Evolutionary conservation across 92 coral and sea anemone genomes (phyloP), one percentile per base, ranked within the genome.

Genomic region (Meandrina meandrites): DNA sequence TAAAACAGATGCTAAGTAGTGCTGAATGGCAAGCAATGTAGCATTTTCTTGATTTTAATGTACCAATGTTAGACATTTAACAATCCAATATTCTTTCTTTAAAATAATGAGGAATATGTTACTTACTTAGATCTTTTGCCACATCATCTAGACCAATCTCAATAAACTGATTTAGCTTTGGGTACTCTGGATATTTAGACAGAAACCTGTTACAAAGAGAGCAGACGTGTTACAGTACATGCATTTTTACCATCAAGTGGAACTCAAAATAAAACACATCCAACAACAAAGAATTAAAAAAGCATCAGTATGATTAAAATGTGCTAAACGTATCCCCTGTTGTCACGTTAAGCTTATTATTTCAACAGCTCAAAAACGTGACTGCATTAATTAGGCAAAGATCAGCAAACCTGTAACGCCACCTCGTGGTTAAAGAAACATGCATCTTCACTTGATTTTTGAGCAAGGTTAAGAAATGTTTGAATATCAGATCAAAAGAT

Each of bases 81-180:
- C 6, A 6, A 40, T 40, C 45, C 6, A 40, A 40, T 40, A 40
- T 40, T 40, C 45, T 40, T 2, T 40, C 45, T 40, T 40, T 40
- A 40, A 40, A 40, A 2, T 40, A 40, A 40, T 40, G 75, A 32
- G 36, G 2, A 45, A 2, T 5, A 0, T 5, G 17, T 32, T 56
- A 87, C 99, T 97, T 88, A 97, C 99, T 92, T 31, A 97, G 93
- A 75, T 95, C 98, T 69, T 91, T 97, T 18, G 99, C 98, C 78
- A 97, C 99, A 86, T 97, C 99, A 92, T 97, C 99, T 71, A 97
- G 88, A 57, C 97, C 89, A 48, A 97, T 97, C 75, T 97, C 99
- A 67, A 97, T 97, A 24, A 91, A 88, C 78, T 93, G 90, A 32
- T 87, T 87, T 69, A 79, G 66, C 3, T 93, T 88, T 22, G 98